Conservation (phyloP, 2,797 vertebrate species). For the Lerista edwardsae region DNA sequence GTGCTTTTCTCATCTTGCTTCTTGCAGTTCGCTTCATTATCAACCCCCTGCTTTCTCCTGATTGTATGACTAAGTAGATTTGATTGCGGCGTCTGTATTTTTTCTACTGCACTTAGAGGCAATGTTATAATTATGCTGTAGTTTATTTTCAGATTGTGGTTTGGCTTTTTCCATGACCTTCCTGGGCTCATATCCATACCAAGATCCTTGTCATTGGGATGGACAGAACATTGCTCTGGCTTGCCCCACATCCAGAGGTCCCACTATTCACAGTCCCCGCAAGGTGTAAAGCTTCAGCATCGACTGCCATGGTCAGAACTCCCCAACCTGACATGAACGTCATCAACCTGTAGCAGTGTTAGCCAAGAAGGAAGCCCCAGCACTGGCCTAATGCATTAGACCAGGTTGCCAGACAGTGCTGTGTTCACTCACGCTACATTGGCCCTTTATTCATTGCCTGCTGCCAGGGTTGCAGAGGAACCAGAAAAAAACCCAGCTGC, state of each 20-base stretch:
- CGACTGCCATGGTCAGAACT: background rate
- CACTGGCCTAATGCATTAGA: background rate
- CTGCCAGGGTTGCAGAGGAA: too few relatives aligned
- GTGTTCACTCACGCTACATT: background rate
- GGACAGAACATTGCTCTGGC: too few relatives aligned
- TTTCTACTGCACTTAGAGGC: background rate
- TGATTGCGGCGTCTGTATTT: background rate
- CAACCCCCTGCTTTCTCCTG: background rate
- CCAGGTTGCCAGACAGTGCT: background rate
- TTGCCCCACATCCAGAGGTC: too few relatives aligned
- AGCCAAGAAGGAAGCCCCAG: background rate
- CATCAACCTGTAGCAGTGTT: background rate
- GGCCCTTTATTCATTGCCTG: background rate
- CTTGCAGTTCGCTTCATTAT: background rate
- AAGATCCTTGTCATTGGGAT: background rate
- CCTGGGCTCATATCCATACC: background rate
- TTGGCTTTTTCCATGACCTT: background rate
- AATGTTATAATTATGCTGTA: background rate
- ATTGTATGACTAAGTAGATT: background rate
- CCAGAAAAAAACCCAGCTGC: background rate
- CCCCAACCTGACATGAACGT: background rate
- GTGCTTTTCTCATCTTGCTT: background rate
- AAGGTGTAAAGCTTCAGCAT: background rate
- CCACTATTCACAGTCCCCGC: background rate
- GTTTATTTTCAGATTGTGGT: background rate